Conservation (phyloP, 1,140 invertebrate species). For the Apis cerana region DNA sequence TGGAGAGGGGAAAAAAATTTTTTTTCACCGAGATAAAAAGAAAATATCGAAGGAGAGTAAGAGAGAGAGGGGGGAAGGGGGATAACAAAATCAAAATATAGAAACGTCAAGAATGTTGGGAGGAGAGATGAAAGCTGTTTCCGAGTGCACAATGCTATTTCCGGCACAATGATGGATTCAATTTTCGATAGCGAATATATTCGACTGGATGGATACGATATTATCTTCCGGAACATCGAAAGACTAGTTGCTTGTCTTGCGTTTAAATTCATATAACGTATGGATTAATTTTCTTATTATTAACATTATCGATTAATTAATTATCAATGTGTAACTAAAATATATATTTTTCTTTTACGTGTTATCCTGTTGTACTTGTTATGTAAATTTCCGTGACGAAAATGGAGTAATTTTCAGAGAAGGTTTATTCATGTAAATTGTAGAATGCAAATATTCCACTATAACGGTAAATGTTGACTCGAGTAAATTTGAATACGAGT, state of each 20-base stretch:
- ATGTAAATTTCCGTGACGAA: not conserved
- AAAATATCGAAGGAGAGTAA: not conserved
- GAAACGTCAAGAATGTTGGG: not conserved
- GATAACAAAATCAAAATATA: not conserved
- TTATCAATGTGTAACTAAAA: no score
- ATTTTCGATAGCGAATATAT: conserved; percentile 36
- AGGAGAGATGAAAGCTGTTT: conserved; percentile 15
- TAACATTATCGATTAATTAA: no score
- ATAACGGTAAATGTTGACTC: not conserved
- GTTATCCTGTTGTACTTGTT: not conserved
- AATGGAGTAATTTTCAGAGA: not conserved
- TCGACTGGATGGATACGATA: conserved; percentile 28
- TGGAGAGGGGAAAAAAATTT: not conserved
- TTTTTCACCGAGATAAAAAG: not conserved
- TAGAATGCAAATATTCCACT: not conserved
- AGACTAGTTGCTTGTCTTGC: not conserved
- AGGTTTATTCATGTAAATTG: not conserved
- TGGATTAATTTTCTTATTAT: not conserved
- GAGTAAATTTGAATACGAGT: not conserved
- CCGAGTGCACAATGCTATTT: conserved; percentile 38
- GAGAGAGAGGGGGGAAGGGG: not conserved
- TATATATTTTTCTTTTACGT: not conserved
- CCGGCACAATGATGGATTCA: conserved; percentile 42
- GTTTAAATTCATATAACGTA: not conserved
- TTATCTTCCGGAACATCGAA: conserved; percentile 32